Base-by-base conservation (phyloP, 2,888 invertebrate genomes). In the Ceraclea dissimilis region DNA sequence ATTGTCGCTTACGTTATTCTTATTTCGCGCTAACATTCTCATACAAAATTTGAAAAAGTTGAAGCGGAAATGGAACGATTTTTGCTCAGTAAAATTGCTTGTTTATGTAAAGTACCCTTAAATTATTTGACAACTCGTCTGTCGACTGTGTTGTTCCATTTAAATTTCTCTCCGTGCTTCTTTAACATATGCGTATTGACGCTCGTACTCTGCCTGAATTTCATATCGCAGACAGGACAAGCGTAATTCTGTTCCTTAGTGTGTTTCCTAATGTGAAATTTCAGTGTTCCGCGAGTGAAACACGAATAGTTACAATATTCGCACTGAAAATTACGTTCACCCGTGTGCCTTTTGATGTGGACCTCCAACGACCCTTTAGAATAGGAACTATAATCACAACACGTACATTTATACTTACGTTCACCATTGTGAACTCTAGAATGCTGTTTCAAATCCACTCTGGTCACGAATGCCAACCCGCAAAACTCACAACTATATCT, bases 401-500 rank as follows among this genome's bases (percentile, higher is more conserved):
- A 61, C 58, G 74, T 70, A 62, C 77, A 78, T 63, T 71, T 68
- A 33, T 73, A 64, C 60, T 72, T 74, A 10, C 67, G 64, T 11
- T 60, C 54, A n/a, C 4, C 16, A 13, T 39, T 39, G 63, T 78
- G 78, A 61, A 69, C 75, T 57, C 68, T 70, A 60, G 68, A 72
- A 56, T 78, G 78, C 61, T 73, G 76, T n/a, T 67, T 59, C 59
- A 78, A 64, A 63, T 77, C 77, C 20, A 75, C 72, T 51, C 70
- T 70, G 48, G 77, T 74, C 2, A 77, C 73, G 70, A 77, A 77
- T 51, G 72, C 74, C 49, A 69, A 69, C 8, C 78, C 77, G 66
- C 77, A 78, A 39, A 72, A 72, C 63, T 77, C 76, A 67, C 78
- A 78, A 56, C 69, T 76, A 55, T 67, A 78, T 62, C 76, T 75